Base-by-base conservation (phyloP, 2,113 vertebrate species). In the Catharus minimus region DNA sequence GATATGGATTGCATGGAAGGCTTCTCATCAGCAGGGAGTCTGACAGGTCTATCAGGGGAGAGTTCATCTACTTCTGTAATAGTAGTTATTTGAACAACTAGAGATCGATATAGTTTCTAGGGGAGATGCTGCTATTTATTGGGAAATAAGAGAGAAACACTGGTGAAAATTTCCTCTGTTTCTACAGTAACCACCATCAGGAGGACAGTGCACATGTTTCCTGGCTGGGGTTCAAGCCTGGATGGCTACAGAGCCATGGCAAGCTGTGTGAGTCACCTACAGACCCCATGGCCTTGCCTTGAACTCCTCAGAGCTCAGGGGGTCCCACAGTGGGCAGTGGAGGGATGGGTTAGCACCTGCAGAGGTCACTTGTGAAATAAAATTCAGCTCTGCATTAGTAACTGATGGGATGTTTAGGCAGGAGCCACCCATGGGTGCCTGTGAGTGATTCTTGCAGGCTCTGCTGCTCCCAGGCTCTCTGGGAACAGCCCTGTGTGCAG, bases 1-100 rank as follows among this genome's bases (percentile, higher is more conserved):
- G 73, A 52, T 94, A 88, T 78, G 87, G 89, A 86, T 91, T 96
- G 91, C 68, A 76, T 90, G 88, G 92, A 91, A 89, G 81, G 41
- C 69, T 90, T 82, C 92, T 95, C 89, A 96, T 94, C 93, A 93
- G 76, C 82, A 82, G 92, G 91, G 78, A 94, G 86, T 17, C 93
- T 95, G 96, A 95, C 94, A 95, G 94, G 93, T 90, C 92, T 95
- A 95, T 95, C 82, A 95, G 73, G 80, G 67, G 64, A 93, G 93
- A 94, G 89, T 96, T 95, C 95, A 92, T 95, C 90, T 92, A 65
- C 88, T 92, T 87, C 93, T 95, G 22, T 94, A 92, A 95, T 86
- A 96, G 82, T 82, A 94, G 86, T 91, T 96, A 96, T 96, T 92
- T 92, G 93, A 95, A 95, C 94, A 93, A 92, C 78, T 50, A 67